phyloP scores from a whole-genome alignment of 2,888 invertebrate genomes.

The Harpalus rubripes region DNA sequence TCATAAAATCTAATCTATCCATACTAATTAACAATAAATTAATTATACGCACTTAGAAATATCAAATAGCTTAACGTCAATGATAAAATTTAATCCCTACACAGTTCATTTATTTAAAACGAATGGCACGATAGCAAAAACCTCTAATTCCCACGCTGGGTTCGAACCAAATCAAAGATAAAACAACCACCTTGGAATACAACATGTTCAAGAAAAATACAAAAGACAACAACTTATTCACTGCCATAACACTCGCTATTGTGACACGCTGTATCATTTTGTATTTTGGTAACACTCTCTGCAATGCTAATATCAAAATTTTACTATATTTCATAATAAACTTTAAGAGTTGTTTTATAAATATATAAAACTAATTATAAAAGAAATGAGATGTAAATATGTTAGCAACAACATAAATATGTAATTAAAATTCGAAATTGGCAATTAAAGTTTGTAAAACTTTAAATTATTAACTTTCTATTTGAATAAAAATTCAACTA shows the following conservation, averaged over 20 bases:
- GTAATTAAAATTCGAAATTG: conserved; percentile 9
- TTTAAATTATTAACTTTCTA: neutral
- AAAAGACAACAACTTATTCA: conserved; percentile 52
- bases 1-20: conserved; percentile 62
- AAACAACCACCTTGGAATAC: conserved; percentile 65
- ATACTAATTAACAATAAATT: conserved; percentile 67
- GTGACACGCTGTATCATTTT: neutral
- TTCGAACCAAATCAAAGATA: conserved; percentile 46
- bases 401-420: neutral
- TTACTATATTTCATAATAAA: no score
- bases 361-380: no score
- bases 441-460: conserved; percentile 9
- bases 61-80: conserved; percentile 62
- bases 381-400: no score
- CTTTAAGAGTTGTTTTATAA: no score
- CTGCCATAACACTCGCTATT: conserved; percentile 1
- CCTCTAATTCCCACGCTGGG: conserved; percentile 40
- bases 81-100: conserved; percentile 62
- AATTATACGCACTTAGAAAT: conserved; percentile 65
- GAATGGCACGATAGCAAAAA: conserved; percentile 64
- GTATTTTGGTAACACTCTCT: no score
- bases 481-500: conserved; percentile 7
- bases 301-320: no score
- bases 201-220: conserved; percentile 48
- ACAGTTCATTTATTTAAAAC: conserved; percentile 57